These are phyloP conservation scores for Acridotheres tristis DNA, from an alignment of 2,797 vertebrate genomes.

Conservation along the genomic window DNA sequence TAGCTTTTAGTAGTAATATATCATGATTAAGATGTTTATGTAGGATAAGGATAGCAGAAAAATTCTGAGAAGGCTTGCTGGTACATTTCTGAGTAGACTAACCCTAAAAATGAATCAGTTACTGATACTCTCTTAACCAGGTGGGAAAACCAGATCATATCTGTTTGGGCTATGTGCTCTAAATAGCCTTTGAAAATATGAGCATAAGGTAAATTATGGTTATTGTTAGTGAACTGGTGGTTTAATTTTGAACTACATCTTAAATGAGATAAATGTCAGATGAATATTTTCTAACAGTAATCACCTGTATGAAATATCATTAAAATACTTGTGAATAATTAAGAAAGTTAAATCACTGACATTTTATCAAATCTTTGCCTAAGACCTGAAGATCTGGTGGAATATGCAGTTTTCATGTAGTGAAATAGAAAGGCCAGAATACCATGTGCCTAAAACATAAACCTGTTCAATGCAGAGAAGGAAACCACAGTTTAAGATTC, in stretches of 20 bases:
- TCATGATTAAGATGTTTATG: neutral
- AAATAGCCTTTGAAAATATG: neutral
- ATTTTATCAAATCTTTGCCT: neutral
- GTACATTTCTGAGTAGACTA: neutral
- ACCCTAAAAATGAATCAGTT: neutral
- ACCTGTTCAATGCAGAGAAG: neutral
- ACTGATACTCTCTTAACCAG: neutral
- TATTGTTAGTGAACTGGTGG: neutral
- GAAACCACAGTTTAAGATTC: neutral
- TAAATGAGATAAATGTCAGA: neutral
- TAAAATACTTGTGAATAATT: neutral
- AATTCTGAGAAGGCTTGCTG: neutral
- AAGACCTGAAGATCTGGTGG: neutral
- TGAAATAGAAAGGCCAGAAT: neutral
- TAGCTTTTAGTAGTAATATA: neutral
- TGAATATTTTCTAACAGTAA: neutral
- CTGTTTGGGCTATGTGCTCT: neutral
- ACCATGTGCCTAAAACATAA: neutral
- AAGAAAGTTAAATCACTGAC: neutral
- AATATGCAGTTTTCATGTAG: neutral
- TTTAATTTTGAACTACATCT: neutral
- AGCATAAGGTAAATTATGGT: neutral
- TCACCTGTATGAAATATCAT: neutral
- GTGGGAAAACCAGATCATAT: neutral
- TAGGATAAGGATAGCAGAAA: neutral